Base-by-base conservation (phyloP, 2,113 vertebrate species). In the Carlito syrichta region DNA sequence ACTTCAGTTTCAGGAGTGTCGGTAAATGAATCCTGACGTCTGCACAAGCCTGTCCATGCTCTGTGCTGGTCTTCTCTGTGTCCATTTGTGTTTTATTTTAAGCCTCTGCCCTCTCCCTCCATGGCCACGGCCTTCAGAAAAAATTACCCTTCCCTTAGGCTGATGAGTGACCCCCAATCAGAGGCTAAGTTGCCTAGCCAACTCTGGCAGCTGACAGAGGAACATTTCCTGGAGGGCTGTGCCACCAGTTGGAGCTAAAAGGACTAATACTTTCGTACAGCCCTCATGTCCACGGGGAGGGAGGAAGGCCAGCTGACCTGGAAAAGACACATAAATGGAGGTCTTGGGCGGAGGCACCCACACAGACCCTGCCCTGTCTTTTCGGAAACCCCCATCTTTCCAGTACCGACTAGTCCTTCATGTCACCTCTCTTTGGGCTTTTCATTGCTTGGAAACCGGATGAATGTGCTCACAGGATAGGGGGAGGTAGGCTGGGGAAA, bases 11-110 rank as follows among this genome's bases (percentile, higher is more conserved):
- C 95, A 96, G 95, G n/a, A 89, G 7, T 77, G 0, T 8, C 74
- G 56, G 40, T 48, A 96, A 97, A 98, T 97, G 38, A 50, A 13
- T 82, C 20, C 69, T 96, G 98, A 98, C 97, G 96, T 97, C 96
- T 97, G 96, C 81, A 93, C 19, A 79, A 97, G 97, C 92, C 74
- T 89, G 76, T 98, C 95, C 91, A 96, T 20, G 95, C 94, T 97
- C 92, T 90, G 66, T 25, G 4, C 1, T 85, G 45, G 71, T 50
- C 60, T 90, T 11, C 17, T 96, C 95, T 50, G n/a, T 66, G 74
- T 52, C 22, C 56, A 1, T 30, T 8, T 71, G 56, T 71, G 40
- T 69, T 68, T 95, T 96, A 87, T 97, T 91, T 95, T 78, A 66
- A 94, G 96, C 87, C 92, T 93, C 30, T 74, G 82, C 43, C 48